Base-by-base conservation (phyloP, 2,888 invertebrate species). In the Oligia fasciuncula region DNA sequence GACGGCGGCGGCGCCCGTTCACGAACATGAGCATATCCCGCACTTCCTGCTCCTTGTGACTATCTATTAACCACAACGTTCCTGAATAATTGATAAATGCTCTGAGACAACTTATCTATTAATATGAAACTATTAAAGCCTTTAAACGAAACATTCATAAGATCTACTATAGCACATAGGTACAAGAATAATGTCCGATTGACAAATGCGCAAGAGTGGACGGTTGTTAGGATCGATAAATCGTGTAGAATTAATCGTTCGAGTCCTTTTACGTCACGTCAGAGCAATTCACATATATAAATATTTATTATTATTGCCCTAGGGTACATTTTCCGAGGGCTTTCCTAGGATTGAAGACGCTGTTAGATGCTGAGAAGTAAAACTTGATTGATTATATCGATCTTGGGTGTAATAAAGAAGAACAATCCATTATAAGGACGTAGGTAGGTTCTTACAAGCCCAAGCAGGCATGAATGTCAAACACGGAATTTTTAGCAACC, bases 151-250 rank as follows among this genome's bases (percentile, higher is more conserved):
- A 75, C 57, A 66, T 77, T 62, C 29, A 62, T 65, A 81, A 65
- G 83, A 66, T 73, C 51, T 69, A 81, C 71, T 57, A 73, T 23
- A 67, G 57, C 68, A 23, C 76, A 29, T 1, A 1, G 0, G 51
- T 62, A 74, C 69, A 40, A 76, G 68, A 84, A 60, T 78, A 74
- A 87, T 81, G 66, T 81, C 65, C 68, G 62, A 73, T 73, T 85
- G 86, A 82, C 76, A 85, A 86, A 87, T 81, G 79, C 73, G 73
- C 68, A 62, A 65, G 73, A 80, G 76, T 67, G 78, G 70, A 84
- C 70, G 68, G 77, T 85, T 73, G 77, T 84, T 84, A 84, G 49
- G 67, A 82, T 73, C 87, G 62, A 86, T 86, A 87, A 87, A 86
- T 86, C 85, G 76, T 82, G 46, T 66, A 79, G 70, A 77, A 85